A percentile compares a stretch with the other conserved stretches of the same genome.
Conservation (phyloP, 1,140 invertebrate species). For the Macrobrachium rosenbergii region DNA sequence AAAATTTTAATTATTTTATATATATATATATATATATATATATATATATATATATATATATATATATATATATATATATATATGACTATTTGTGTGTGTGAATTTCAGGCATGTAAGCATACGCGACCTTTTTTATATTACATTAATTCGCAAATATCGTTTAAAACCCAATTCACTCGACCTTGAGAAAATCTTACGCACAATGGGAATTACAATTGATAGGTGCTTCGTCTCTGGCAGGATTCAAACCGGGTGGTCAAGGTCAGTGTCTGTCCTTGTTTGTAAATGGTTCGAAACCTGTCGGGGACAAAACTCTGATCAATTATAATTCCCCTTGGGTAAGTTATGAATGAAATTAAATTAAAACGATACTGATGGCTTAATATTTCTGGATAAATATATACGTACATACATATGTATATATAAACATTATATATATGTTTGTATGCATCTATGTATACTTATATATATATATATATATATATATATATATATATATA, state of each 20-base stretch:
- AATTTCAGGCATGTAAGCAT: constrained; percentile 2
- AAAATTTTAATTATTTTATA: too few relatives aligned
- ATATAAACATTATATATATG: constrained; percentile 17
- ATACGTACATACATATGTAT: constrained; percentile 10
- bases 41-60: constrained; percentile 14
- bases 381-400: not conserved
- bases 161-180: too few relatives aligned
- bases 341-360: not conserved
- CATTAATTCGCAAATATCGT: not conserved
- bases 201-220: too few relatives aligned
- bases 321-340: not conserved
- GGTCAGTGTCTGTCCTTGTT: too few relatives aligned
- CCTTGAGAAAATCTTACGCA: too few relatives aligned
- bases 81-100: constrained; percentile 3
- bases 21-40: not conserved
- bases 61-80: constrained; percentile 14
- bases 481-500: constrained; percentile 27
- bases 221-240: too few relatives aligned
- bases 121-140: constrained; percentile 12
- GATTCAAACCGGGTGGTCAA: too few relatives aligned
- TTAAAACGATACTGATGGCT: not conserved
- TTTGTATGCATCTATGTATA: not conserved
- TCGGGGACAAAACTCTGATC: not conserved
- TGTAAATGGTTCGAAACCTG: too few relatives aligned
- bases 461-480: constrained; percentile 10